Percentiles rank a stretch among this genome's conserved stretches.
These are phyloP conservation scores for Emydocephalus ijimae DNA, from an alignment of 2,113 vertebrate genomes.

Conservation along the genomic window DNA sequence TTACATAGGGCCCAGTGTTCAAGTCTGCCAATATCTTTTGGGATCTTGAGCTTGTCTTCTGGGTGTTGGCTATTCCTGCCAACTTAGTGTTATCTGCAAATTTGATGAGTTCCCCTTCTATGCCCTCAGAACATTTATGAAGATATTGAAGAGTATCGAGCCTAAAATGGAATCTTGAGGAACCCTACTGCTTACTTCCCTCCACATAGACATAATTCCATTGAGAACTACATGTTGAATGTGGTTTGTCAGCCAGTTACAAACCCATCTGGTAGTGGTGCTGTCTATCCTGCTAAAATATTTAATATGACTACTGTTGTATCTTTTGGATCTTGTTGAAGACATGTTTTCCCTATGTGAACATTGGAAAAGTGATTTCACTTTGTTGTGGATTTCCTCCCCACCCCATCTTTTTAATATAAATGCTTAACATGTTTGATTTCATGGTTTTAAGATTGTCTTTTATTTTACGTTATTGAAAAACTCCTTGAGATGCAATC, in stretches of 20 bases:
- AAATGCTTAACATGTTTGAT: neutral
- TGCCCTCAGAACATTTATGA: neutral
- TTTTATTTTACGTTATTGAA: neutral
- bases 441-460: neutral
- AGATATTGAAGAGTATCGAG: neutral
- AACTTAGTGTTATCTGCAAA: neutral
- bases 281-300: neutral
- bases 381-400: neutral
- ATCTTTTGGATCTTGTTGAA: neutral
- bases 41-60: neutral
- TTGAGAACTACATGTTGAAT: neutral
- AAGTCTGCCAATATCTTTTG: neutral
- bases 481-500: neutral
- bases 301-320: neutral
- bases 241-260: neutral
- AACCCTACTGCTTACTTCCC: neutral
- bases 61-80: neutral
- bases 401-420: neutral
- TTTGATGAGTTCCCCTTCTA: neutral
- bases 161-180: neutral
- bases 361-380: neutral
- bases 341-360: neutral
- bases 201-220: neutral
- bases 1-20: no score
- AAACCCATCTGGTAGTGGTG: neutral